Percentiles rank a stretch among this genome's conserved stretches.
phyloP scores from a whole-genome alignment of 2,797 vertebrate genomes.

The Galaxias olidus region DNA sequence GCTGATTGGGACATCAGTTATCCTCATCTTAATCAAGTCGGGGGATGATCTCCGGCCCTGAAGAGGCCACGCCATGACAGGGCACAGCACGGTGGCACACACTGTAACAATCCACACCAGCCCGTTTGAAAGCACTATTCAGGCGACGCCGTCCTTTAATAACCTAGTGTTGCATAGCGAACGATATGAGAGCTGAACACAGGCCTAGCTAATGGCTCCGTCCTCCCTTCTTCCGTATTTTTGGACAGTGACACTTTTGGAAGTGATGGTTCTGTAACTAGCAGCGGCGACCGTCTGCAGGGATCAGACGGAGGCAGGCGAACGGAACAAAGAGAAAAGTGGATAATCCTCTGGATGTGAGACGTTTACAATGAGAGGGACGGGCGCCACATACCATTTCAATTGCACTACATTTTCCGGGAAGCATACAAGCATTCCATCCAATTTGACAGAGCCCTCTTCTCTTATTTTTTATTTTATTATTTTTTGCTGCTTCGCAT shows the following conservation, averaged over 20 bases:
- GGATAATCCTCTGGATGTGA: slow-evolving; percentile 35
- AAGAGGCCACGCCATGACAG: slow-evolving; percentile 33
- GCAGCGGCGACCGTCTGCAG: slow-evolving; percentile 19
- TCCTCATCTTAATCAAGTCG: slow-evolving; percentile 83
- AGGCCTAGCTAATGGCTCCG: too few relatives aligned
- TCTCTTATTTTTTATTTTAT: too few relatives aligned
- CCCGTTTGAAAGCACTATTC: too few relatives aligned
- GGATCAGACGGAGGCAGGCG: slow-evolving; percentile 19
- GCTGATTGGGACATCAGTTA: slow-evolving; percentile 68
- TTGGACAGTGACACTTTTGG: too few relatives aligned
- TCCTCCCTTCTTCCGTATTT: too few relatives aligned
- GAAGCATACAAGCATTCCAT: slow-evolving; percentile 53
- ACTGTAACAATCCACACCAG: too few relatives aligned
- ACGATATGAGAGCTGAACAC: too few relatives aligned
- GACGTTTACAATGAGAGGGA: slow-evolving; percentile 31
- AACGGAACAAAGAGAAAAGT: slow-evolving; percentile 29
- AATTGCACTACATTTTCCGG: slow-evolving; percentile 40
- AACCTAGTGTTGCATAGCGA: too few relatives aligned
- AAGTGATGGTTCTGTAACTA: neutral
- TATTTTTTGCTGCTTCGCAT: slow-evolving; percentile 27
- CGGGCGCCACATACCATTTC: slow-evolving; percentile 46
- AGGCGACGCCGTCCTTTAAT: too few relatives aligned
- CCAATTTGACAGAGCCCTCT: slow-evolving; percentile 32
- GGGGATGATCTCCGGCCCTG: slow-evolving; percentile 72
- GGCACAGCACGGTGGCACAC: too few relatives aligned